Evolutionary conservation across 2,113 vertebrate species (phyloP).

Genomic region (Triplophysa rosa): DNA sequence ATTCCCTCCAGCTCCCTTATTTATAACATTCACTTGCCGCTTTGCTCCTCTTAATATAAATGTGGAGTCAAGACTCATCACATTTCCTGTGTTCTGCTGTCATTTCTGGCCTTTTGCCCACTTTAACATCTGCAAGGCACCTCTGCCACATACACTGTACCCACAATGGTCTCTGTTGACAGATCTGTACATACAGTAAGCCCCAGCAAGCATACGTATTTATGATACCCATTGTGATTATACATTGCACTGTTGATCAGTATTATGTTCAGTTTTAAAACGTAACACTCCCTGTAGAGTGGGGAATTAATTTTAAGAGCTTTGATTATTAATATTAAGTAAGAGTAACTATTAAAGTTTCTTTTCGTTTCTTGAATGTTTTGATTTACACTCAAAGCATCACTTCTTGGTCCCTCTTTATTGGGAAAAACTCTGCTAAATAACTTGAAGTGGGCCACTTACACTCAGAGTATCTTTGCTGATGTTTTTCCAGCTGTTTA

Average conservation of each 20-base stretch:
- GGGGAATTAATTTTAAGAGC: no score
- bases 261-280: not conserved
- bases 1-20: not conserved
- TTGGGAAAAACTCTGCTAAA: not conserved
- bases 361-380: no score
- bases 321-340: no score
- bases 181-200: no score
- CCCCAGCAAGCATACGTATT: no score
- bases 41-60: slow-evolving; percentile 9
- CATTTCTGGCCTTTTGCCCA: not conserved
- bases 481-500: not conserved
- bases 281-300: no score
- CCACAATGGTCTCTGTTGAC: no score
- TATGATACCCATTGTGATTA: not conserved
- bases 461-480: not conserved
- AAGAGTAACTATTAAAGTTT: no score
- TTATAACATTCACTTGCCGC: not conserved
- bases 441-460: slow-evolving; percentile 1
- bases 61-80: not conserved
- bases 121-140: not conserved
- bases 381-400: no score
- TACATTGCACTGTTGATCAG: not conserved
- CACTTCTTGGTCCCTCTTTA: not conserved
- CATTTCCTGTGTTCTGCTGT: not conserved
- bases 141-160: not conserved